These are phyloP conservation scores for Sitodiplosis mosellana DNA, from an alignment of 1,140 invertebrate genomes.

Conservation along the genomic window DNA sequence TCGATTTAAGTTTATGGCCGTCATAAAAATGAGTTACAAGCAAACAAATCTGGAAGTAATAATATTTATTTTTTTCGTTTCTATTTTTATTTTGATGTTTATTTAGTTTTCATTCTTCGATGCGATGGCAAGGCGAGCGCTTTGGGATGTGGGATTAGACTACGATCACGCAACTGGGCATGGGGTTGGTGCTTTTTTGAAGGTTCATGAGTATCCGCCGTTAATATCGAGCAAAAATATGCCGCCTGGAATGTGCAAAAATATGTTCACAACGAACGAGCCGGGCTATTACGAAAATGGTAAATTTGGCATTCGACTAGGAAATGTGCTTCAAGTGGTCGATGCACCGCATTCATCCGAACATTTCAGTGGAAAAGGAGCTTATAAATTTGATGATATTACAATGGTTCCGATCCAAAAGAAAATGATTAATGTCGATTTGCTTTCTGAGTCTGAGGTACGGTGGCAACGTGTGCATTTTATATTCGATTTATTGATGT, in stretches of 20 bases:
- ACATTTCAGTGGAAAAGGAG: constrained; percentile 48
- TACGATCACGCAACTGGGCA: constrained; percentile 91
- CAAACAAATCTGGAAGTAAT: too few species aligned
- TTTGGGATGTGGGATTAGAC: constrained; percentile 83
- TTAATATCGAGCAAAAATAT: constrained; percentile 45
- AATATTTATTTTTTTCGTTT: too few species aligned
- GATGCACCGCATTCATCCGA: constrained; percentile 40
- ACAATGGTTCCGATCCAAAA: constrained; percentile 82
- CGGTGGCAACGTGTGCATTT: too few species aligned
- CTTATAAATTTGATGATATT: constrained; percentile 71
- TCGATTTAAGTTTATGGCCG: too few species aligned
- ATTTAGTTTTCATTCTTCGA: constrained; percentile 1
- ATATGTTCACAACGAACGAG: constrained; percentile 82
- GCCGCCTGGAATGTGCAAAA: constrained; percentile 52
- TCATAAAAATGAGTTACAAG: too few species aligned
- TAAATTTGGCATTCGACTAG: constrained; percentile 77
- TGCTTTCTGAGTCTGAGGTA: constrained; percentile 58
- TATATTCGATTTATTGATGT: too few species aligned
- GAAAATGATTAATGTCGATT: constrained; percentile 50
- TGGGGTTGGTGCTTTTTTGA: constrained; percentile 84
- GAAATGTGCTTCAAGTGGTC: constrained; percentile 57
- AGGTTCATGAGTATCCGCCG: constrained; percentile 83
- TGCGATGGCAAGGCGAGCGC: constrained; percentile 31
- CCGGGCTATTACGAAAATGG: constrained; percentile 59
- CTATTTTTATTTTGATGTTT: too few species aligned